These are phyloP conservation scores for Lophura nycthemera DNA, from an alignment of 2,113 vertebrate genomes.

Conservation along the genomic window DNA sequence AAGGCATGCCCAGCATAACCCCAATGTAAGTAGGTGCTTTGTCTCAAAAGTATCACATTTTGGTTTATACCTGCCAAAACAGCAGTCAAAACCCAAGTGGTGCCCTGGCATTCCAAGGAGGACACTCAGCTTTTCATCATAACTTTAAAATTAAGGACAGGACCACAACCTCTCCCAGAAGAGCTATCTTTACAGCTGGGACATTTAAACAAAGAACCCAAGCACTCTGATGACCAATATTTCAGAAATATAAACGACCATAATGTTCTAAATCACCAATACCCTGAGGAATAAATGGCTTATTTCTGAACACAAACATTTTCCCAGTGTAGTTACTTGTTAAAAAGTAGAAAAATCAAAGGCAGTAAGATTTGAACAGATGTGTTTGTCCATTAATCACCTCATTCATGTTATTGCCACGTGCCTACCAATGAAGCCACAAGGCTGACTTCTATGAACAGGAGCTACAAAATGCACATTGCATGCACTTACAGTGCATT, in stretches of 20 bases:
- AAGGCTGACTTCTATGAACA: slow-evolving; percentile 3
- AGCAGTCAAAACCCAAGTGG: background rate
- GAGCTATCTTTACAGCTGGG: background rate
- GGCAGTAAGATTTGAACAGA: background rate
- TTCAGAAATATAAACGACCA: background rate
- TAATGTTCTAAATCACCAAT: background rate
- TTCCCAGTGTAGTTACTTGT: background rate
- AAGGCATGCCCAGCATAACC: background rate
- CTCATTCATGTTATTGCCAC: background rate
- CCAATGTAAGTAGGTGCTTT: slow-evolving; percentile 11
- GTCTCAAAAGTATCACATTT: background rate
- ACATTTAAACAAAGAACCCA: background rate
- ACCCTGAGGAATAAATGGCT: background rate
- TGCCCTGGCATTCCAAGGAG: background rate
- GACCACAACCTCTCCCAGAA: background rate
- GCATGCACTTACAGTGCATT: background rate
- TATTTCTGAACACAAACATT: background rate
- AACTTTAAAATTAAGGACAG: background rate
- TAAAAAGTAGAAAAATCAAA: background rate
- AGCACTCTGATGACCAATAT: background rate
- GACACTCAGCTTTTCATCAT: background rate
- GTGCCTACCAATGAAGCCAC: background rate
- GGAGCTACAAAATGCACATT: background rate
- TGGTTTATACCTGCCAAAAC: background rate
- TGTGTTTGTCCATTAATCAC: background rate